Base-by-base conservation (phyloP, 2,888 invertebrate species). In the Melanchra persicariae region DNA sequence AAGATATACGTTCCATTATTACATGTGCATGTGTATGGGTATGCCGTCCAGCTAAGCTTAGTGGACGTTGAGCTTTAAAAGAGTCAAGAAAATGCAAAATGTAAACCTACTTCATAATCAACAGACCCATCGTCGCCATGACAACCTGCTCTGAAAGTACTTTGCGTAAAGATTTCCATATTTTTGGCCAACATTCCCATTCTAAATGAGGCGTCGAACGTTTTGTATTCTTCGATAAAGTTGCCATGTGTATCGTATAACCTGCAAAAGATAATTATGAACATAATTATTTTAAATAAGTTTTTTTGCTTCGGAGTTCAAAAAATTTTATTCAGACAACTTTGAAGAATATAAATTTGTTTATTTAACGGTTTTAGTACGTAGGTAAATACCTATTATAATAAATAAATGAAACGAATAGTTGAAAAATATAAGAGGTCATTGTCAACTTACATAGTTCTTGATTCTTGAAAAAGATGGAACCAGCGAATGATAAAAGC, bases 231-330 rank as follows among this genome's bases (percentile, higher is more conserved):
- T 67, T 86, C 88, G 1, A 90, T 58, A 49, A 87, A 87, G 37
- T 79, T 78, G 0, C 91, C 91, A 5, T 85, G 47, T 1, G 68
- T 45, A 34, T 91, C 89, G 47, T 90, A 89, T 70, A 90, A 79
- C 71, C 91, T 91, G n/a, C 15, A 52, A 47, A 43, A 43, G 5
- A 43, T 2, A 43, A 17, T 17, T 2, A n/a, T 17, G 17, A 10
- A 43, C 43, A 40, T 3, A 40, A 40, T 15, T 40, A 40, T 15
- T 40, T 40, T 12, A 95, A 98, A 37, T 37, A 37, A 37, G 37
- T 9, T 37, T 37, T 37, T 37, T 5, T 12, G 37, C 9, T 37
- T 37, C 12, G 37, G 37, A 12, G 12, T 37, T 37, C 37, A 37
- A 37, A 37, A 37, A 1, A 1, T 9, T 10, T 9, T 2, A 37